Base-by-base conservation (phyloP, 2,797 vertebrate species). In the Bucorvus abyssinicus region DNA sequence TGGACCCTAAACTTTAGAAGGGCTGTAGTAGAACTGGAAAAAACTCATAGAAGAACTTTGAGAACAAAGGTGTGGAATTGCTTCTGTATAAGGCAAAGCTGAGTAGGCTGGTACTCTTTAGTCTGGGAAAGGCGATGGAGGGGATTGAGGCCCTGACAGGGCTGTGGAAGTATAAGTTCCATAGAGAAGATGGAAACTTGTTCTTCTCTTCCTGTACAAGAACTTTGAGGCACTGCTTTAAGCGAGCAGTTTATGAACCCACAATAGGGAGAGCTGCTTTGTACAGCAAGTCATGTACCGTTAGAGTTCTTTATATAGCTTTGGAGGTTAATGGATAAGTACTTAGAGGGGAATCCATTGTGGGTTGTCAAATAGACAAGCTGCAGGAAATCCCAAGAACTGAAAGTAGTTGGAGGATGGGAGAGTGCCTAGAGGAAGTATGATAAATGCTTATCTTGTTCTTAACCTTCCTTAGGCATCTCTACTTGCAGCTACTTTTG, bases 391-490 rank as follows among this genome's bases (percentile, higher is more conserved):
- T 91, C 40, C 18, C 22, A 59, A 59, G 78, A 92, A 70, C 38
- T 87, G 86, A 47, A 79, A 92, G 38, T 32, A 82, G 61, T 9
- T 68, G 80, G 55, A 76, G 74, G 59, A 79, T 90, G 77, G 87
- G 65, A 94, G 53, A 92, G 29, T 1, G 4, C 63, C 45, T 50
- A 84, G 84, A 84, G 89, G 89, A 94, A 92, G 55, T 42, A 55
- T 14, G 55, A 89, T 87, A 93, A 95, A 73, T 84, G 63, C 70
- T 76, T 89, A 64, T 47, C 50, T 57, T 93, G 34, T 90, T 93
- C 55, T 64, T 75, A 95, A 68, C 84, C 55, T 68, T 81, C 40
- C 14, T 57, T 42, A 67, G 63, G 44, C 89, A 79, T 79, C 63
- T 79, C 63, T 79, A 68, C 42, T 96, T 84, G 16, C 34, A 71